These are phyloP conservation scores for Spatula clypeata DNA, from an alignment of 2,797 vertebrate genomes.

Conservation along the genomic window DNA sequence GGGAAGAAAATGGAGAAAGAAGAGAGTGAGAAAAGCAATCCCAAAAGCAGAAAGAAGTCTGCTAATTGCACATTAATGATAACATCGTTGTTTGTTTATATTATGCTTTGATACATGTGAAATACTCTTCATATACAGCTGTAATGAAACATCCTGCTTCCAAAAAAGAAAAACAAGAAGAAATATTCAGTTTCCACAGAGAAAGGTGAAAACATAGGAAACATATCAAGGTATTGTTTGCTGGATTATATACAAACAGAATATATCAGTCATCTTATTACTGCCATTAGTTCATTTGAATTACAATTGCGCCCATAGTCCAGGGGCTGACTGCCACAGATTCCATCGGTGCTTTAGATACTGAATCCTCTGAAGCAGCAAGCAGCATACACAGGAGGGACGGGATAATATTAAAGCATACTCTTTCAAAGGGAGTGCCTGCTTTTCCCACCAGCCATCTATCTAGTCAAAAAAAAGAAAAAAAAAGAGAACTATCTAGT, in stretches of 20 bases:
- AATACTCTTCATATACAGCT: not conserved
- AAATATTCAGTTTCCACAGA: slow-evolving; percentile 35
- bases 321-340: slow-evolving; percentile 18
- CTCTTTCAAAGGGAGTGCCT: not conserved
- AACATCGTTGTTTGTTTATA: slow-evolving; percentile 22
- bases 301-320: slow-evolving; percentile 9
- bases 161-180: not conserved
- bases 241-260: slow-evolving; percentile 9
- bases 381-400: not conserved
- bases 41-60: not conserved
- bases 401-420: not conserved
- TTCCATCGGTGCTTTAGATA: slow-evolving; percentile 7
- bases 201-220: slow-evolving; percentile 2
- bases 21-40: not conserved
- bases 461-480: not conserved
- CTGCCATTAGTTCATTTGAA: slow-evolving; percentile 42
- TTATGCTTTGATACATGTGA: not conserved
- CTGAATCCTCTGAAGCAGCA: not conserved
- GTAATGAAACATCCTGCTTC: not conserved
- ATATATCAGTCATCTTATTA: not conserved
- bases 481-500: not conserved
- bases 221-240: not conserved
- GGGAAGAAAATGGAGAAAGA: not conserved
- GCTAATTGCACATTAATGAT: not conserved
- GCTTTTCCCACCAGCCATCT: not conserved